Evolutionary conservation across 2,888 invertebrate genomes (phyloP).

Genomic region (Liopterus haemorrhoidalis): DNA sequence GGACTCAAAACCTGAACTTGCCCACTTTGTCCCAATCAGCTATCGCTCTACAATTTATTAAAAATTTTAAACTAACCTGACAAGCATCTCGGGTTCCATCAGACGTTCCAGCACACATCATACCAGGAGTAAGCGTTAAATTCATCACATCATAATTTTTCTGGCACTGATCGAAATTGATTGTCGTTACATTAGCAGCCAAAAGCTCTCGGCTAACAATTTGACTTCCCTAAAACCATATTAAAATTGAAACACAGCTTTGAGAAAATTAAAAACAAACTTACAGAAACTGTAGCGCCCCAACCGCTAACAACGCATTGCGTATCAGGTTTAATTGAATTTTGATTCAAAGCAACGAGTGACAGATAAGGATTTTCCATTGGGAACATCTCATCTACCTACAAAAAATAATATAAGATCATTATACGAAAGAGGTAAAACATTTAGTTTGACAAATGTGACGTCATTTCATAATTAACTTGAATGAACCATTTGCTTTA

Average conservation of each 20-base stretch:
- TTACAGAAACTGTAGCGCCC: conserved; percentile 32
- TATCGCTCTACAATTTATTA: no score
- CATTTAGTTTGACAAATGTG: neutral
- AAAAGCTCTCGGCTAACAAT: conserved; percentile 31
- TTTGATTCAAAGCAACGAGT: conserved; percentile 23
- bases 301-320: conserved; percentile 33
- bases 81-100: conserved; percentile 34
- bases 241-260: conserved; percentile 6
- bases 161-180: conserved; percentile 29
- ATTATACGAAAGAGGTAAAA: no score
- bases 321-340: conserved; percentile 19
- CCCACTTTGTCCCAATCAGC: no score
- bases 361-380: conserved; percentile 22
- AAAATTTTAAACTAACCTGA: conserved; percentile 31
- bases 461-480: conserved; percentile 4
- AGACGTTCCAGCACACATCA: conserved; percentile 33
- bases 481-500: neutral
- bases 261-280: conserved; percentile 6
- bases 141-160: conserved; percentile 26
- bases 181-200: conserved; percentile 29
- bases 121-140: conserved; percentile 25
- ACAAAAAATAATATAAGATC: neutral
- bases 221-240: conserved; percentile 25
- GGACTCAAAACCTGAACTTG: no score
- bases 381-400: conserved; percentile 13